Conservation (phyloP, 2,797 vertebrate genomes). For the Otolemur crassicaudatus region DNA sequence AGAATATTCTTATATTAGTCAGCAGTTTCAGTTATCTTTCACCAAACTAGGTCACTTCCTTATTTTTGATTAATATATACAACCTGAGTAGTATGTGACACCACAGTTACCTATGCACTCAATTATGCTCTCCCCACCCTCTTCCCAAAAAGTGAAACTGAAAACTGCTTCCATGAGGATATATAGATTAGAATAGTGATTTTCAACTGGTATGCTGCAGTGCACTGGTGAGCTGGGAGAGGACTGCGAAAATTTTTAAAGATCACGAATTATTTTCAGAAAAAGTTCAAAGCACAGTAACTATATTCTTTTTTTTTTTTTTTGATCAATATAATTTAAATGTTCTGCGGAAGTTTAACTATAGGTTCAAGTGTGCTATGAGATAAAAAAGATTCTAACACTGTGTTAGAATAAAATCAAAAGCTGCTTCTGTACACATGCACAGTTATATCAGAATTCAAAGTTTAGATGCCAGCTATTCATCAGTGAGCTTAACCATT, state of each 20-base stretch:
- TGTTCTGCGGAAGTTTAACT: too few relatives aligned
- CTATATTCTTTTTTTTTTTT: too few relatives aligned
- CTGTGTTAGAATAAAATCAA: background rate
- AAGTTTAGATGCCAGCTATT: background rate
- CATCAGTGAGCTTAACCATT: background rate
- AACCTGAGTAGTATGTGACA: background rate
- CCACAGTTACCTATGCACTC: background rate
- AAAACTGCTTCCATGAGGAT: background rate
- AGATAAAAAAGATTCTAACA: too few relatives aligned
- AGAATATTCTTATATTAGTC: background rate
- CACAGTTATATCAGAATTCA: background rate
- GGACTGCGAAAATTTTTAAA: too few relatives aligned
- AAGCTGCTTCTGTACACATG: background rate
- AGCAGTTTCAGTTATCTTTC: constrained; percentile 23
- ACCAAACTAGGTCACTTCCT: background rate
- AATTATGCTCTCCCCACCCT: background rate
- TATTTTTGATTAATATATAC: background rate
- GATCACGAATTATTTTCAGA: too few relatives aligned
- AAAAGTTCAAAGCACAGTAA: too few relatives aligned
- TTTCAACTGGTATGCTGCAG: too few relatives aligned
- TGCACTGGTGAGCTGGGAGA: too few relatives aligned
- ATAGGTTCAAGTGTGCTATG: too few relatives aligned
- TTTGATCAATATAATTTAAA: too few relatives aligned
- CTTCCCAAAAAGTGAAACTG: background rate
- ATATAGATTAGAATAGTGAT: too few relatives aligned